Evolutionary conservation across 2,888 invertebrate species (phyloP).

Genomic region (Ptilodon capucinus): DNA sequence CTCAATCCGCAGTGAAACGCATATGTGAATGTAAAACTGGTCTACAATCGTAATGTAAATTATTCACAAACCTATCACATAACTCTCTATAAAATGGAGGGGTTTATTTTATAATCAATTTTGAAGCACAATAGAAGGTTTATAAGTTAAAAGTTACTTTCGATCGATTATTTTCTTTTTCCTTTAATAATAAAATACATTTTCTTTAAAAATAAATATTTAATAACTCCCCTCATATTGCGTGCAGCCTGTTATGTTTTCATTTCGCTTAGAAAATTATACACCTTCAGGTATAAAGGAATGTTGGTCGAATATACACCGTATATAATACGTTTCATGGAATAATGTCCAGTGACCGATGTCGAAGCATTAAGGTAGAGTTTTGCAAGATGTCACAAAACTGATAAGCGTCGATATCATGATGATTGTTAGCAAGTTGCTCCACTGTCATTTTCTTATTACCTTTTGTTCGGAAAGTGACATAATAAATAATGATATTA

Average conservation of each 20-base stretch:
- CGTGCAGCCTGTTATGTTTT: conserved; percentile 22
- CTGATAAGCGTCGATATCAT: conserved; percentile 18
- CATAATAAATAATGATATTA: too few species aligned
- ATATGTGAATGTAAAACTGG: too few species aligned
- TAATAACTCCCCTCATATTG: conserved; percentile 6
- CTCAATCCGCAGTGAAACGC: too few species aligned
- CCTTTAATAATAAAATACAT: background rate
- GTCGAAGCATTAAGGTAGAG: conserved; percentile 9
- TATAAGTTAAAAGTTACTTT: too few species aligned
- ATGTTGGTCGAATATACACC: conserved; percentile 14
- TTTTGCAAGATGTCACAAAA: conserved; percentile 5
- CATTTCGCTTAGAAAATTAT: conserved; percentile 25
- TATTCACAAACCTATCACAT: too few species aligned
- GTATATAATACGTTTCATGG: conserved; percentile 12
- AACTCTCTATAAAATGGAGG: too few species aligned
- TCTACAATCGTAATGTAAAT: too few species aligned
- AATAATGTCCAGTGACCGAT: conserved; percentile 40
- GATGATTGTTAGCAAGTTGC: background rate
- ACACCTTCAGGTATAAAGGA: conserved; percentile 16
- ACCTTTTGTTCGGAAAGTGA: background rate
- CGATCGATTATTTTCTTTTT: too few species aligned
- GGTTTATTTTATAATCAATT: too few species aligned
- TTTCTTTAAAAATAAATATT: background rate
- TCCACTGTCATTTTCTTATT: background rate
- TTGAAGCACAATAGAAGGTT: too few species aligned